These are phyloP conservation scores for Poeciliopsis retropinna DNA, from an alignment of 2,113 vertebrate species.

Conservation along the genomic window DNA sequence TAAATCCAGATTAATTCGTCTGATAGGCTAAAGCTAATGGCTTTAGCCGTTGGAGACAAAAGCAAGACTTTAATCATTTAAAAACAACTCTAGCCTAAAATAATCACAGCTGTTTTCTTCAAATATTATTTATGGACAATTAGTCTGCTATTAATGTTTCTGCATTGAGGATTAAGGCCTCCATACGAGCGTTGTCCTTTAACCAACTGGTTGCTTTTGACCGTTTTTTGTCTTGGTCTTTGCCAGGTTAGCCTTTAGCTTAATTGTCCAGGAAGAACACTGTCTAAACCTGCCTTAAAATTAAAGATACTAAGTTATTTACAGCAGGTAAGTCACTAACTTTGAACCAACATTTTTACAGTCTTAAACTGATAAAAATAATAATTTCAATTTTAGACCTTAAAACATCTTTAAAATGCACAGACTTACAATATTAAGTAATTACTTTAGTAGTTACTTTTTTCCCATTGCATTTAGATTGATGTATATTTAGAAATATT, in stretches of 20 bases:
- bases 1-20: not conserved
- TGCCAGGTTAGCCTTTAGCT: not conserved
- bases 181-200: too few relatives aligned
- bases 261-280: not conserved
- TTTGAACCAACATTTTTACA: not conserved
- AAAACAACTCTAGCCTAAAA: not conserved
- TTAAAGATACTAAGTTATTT: not conserved
- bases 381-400: not conserved
- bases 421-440: too few relatives aligned
- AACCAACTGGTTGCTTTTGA: not conserved
- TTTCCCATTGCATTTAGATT: too few relatives aligned
- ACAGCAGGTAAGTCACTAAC: not conserved
- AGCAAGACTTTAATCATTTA: not conserved
- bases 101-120: not conserved
- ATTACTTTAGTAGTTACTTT: too few relatives aligned
- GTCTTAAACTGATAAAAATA: not conserved
- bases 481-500: too few relatives aligned
- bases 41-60: not conserved
- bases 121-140: too few relatives aligned
- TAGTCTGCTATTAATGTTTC: too few relatives aligned
- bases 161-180: too few relatives aligned
- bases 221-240: not conserved
- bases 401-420: not conserved
- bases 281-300: not conserved
- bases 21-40: not conserved